Evolutionary conservation across 1,140 invertebrate genomes (phyloP).

Genomic region (Magallana gigas): DNA sequence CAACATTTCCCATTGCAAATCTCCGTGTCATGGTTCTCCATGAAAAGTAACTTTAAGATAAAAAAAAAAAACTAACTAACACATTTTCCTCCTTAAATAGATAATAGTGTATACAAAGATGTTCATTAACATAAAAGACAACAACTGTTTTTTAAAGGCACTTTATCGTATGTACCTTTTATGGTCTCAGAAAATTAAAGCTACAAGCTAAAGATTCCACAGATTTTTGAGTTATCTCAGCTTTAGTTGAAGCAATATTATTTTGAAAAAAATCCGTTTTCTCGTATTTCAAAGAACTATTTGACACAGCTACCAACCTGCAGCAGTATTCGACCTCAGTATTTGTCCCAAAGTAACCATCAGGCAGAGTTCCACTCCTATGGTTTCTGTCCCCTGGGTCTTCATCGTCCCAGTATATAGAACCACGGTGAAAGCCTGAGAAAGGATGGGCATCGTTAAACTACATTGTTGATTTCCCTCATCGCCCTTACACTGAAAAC

Average conservation of each 20-base stretch:
- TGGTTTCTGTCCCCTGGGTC: slow-evolving; percentile 57
- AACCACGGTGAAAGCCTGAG: slow-evolving; percentile 63
- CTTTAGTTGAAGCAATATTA: too few species aligned
- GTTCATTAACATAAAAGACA: too few species aligned
- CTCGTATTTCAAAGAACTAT: too few species aligned
- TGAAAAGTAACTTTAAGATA: neutral
- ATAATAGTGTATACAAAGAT: neutral
- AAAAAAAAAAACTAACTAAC: neutral
- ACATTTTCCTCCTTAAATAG: neutral
- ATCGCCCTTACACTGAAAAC: too few species aligned
- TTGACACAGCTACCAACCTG: slow-evolving; percentile 51
- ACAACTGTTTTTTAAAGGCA: too few species aligned
- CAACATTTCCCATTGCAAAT: neutral
- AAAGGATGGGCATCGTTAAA: neutral
- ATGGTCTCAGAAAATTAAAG: too few species aligned
- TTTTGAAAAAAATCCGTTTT: too few species aligned
- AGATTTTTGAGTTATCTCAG: too few species aligned
- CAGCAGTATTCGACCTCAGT: slow-evolving; percentile 67
- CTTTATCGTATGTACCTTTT: too few species aligned
- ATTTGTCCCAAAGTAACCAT: slow-evolving; percentile 64
- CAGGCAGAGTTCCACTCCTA: slow-evolving; percentile 62
- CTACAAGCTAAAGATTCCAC: too few species aligned
- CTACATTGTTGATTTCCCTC: too few species aligned
- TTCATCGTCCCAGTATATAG: slow-evolving; percentile 65
- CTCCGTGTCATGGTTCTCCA: neutral